Conservation (phyloP, 2,888 invertebrate genomes). For the Argyra leucocephala region DNA sequence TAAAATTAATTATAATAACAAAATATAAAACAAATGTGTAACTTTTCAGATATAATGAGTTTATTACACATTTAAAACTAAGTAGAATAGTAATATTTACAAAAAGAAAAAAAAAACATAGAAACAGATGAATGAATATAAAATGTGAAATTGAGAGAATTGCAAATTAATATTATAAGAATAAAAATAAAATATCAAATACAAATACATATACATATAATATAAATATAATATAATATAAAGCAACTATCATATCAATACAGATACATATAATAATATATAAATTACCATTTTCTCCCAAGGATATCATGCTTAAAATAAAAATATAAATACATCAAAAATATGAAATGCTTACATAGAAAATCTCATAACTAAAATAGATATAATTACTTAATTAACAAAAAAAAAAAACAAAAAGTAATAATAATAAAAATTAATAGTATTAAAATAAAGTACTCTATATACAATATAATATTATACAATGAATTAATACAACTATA, state of each 20-base stretch:
- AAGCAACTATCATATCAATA: neutral
- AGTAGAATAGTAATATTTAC: neutral
- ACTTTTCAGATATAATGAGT: no score
- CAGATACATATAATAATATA: neutral
- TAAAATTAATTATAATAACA: no score
- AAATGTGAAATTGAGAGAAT: neutral
- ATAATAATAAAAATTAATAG: neutral
- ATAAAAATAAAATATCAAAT: neutral
- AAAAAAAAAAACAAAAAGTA: neutral
- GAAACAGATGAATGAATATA: no score
- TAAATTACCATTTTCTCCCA: neutral
- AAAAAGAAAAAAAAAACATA: no score
- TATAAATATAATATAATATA: neutral
- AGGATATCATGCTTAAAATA: neutral
- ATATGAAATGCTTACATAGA: neutral
- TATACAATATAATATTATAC: neutral
- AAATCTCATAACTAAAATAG: neutral
- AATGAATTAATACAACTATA: neutral
- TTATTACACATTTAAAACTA: neutral
- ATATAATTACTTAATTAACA: neutral
- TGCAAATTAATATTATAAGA: neutral
- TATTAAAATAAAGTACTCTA: neutral
- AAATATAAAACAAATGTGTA: no score
- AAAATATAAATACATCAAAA: neutral
- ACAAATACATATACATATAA: no score